These are phyloP conservation scores for Tenrec ecaudatus DNA, from an alignment of 2,113 vertebrate species.

Conservation along the genomic window DNA sequence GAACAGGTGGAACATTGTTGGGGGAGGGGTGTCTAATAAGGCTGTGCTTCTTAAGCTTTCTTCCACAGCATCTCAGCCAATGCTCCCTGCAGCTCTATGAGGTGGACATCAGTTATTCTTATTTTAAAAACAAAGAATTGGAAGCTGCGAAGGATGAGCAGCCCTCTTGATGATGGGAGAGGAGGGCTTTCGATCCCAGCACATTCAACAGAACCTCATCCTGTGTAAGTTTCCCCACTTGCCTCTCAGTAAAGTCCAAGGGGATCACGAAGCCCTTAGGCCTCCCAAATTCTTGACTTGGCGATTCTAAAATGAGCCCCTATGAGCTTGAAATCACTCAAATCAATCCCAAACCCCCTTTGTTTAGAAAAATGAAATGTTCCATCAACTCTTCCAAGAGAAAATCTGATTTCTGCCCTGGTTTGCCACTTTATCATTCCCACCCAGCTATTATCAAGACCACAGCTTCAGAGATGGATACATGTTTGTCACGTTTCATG, in stretches of 20 bases:
- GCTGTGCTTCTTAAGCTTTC: fast-evolving
- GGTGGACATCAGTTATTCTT: neutral
- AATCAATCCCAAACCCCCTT: neutral
- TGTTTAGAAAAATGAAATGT: conserved; percentile 65
- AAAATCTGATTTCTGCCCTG: conserved; percentile 56
- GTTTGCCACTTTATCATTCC: conserved; percentile 46
- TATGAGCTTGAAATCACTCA: neutral
- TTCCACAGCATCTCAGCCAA: neutral
- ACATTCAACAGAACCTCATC: neutral
- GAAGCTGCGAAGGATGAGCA: neutral
- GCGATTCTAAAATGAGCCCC: neutral
- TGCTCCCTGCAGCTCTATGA: fast-evolving
- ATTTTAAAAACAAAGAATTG: neutral
- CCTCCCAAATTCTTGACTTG: neutral
- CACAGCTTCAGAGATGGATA: conserved; percentile 53
- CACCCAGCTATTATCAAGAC: conserved; percentile 40
- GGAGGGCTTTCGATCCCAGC: neutral
- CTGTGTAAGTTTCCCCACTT: neutral
- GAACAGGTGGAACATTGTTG: neutral
- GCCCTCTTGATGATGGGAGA: fast-evolving
- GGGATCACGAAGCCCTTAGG: neutral
- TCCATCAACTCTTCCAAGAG: conserved; percentile 16
- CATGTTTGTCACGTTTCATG: conserved; percentile 33
- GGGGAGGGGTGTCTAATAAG: neutral
- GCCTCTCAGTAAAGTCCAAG: neutral